phyloP scores from a whole-genome alignment of 1,140 invertebrate genomes.

The Drosophila nasuta region DNA sequence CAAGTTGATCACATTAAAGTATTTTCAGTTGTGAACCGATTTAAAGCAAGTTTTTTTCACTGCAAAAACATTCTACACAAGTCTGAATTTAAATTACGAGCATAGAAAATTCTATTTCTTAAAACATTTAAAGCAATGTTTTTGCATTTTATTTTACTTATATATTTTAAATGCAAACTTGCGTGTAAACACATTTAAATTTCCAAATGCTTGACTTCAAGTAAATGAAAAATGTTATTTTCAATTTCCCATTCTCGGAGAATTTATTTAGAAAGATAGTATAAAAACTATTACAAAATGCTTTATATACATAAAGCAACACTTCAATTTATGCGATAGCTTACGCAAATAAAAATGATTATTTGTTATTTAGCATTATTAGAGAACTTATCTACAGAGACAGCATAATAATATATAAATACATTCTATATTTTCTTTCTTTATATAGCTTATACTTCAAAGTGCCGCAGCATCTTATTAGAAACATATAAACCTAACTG shows the following conservation, averaged over 20 bases:
- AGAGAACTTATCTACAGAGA: too few relatives aligned
- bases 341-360: neutral
- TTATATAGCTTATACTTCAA: neutral
- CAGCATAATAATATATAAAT: too few relatives aligned
- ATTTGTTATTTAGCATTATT: too few relatives aligned
- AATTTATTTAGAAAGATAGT: too few relatives aligned
- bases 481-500: constrained; percentile 35
- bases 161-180: too few relatives aligned
- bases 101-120: too few relatives aligned
- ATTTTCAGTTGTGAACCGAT: neutral
- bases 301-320: neutral
- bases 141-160: too few relatives aligned
- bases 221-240: too few relatives aligned
- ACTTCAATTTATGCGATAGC: constrained; percentile 27
- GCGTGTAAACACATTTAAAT: too few relatives aligned
- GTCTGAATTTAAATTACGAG: neutral
- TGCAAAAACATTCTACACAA: neutral
- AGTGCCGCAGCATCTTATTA: constrained; percentile 30
- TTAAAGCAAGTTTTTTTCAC: neutral
- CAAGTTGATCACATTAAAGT: constrained; percentile 6
- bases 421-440: neutral
- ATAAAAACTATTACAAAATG: too few relatives aligned
- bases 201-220: too few relatives aligned
- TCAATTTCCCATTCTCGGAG: too few relatives aligned
- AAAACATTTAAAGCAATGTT: neutral